These are phyloP conservation scores for Melopsittacus undulatus DNA, from an alignment of 2,797 vertebrate species.

Conservation along the genomic window DNA sequence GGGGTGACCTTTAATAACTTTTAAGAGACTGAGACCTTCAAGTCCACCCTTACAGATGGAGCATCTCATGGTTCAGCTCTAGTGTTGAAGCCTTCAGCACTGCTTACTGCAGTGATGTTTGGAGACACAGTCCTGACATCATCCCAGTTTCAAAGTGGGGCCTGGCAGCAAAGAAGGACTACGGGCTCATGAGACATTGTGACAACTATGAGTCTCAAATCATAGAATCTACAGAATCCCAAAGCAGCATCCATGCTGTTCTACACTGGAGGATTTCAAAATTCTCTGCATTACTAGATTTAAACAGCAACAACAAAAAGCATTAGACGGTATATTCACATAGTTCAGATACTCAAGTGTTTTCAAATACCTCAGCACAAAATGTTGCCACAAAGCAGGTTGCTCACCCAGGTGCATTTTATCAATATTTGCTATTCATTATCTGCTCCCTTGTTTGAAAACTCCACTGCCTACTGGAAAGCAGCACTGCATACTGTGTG, in stretches of 20 bases:
- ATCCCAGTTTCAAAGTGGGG: neutral
- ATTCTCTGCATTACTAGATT: neutral
- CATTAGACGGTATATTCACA: neutral
- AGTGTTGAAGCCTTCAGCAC: neutral
- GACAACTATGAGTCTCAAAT: neutral
- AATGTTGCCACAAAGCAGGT: neutral
- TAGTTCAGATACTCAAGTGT: neutral
- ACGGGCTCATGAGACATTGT: accelerated
- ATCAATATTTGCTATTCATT: neutral
- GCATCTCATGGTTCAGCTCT: neutral
- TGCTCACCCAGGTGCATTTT: neutral
- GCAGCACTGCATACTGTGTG: accelerated
- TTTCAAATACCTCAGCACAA: neutral
- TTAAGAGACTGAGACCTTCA: too few relatives aligned
- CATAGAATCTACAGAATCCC: neutral
- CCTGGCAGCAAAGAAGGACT: neutral
- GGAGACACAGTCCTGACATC: neutral
- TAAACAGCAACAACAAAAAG: neutral
- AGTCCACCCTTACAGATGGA: neutral
- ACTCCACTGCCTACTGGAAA: neutral
- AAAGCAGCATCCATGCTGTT: neutral
- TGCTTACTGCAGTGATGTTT: neutral
- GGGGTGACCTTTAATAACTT: neutral
- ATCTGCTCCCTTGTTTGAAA: too few relatives aligned
- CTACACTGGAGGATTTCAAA: neutral